phyloP scores from a whole-genome alignment of 2,797 vertebrate species.

The Hydrophis major region DNA sequence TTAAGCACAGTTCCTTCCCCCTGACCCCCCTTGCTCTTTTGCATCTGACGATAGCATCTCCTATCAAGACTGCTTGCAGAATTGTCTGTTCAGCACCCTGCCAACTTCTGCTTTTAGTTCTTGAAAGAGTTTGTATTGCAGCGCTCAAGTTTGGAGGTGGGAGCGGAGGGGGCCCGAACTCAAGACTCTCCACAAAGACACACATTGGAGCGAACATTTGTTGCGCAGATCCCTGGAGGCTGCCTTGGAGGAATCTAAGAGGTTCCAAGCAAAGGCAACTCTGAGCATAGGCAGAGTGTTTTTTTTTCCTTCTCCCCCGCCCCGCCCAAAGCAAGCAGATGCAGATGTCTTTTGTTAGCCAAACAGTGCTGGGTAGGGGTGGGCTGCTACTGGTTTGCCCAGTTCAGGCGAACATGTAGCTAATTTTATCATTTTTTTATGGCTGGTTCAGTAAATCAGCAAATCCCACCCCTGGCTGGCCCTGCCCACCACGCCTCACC shows the following conservation, averaged over 20 bases:
- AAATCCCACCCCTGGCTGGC: too few relatives aligned
- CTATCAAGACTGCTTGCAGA: background rate
- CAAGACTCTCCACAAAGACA: background rate
- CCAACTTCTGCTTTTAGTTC: conserved; percentile 27
- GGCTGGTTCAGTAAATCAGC: too few relatives aligned
- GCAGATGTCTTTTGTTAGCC: background rate
- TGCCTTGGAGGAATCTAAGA: background rate
- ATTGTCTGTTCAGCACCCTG: conserved; percentile 6
- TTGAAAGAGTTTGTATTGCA: background rate
- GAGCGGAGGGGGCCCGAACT: background rate
- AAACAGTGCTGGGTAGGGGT: background rate
- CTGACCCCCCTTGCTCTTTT: background rate
- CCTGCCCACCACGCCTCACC: too few relatives aligned
- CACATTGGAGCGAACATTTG: background rate
- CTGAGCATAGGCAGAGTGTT: background rate
- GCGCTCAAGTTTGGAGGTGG: background rate
- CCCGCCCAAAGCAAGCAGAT: background rate
- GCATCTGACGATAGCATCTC: conserved; percentile 9
- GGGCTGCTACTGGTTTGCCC: too few relatives aligned
- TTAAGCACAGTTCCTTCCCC: background rate
- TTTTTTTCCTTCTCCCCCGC: background rate
- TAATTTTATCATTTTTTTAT: too few relatives aligned
- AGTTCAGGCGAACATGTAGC: too few relatives aligned
- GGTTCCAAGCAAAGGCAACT: background rate
- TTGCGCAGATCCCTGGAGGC: background rate